phyloP scores from a whole-genome alignment of 2,888 invertebrate genomes.

The Dicranocentrus wangi region DNA sequence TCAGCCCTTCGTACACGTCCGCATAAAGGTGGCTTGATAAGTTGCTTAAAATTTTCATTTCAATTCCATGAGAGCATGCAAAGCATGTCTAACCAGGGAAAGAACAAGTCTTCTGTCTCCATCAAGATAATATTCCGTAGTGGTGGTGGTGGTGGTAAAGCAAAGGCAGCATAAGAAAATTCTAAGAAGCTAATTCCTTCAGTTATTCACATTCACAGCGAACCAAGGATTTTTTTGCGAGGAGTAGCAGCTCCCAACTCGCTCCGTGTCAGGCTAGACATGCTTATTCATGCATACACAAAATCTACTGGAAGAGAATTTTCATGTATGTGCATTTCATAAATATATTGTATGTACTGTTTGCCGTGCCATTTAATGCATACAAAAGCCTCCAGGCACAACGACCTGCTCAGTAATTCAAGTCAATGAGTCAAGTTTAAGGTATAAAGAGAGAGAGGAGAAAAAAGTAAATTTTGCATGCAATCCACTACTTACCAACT shows the following conservation, averaged over 20 bases:
- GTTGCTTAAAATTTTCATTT: slow-evolving; percentile 3
- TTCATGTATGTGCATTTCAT: slow-evolving; percentile 9
- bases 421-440: slow-evolving; percentile 55
- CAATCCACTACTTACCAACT: too few species aligned
- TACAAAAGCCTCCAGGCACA: slow-evolving; percentile 48
- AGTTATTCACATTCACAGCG: neutral
- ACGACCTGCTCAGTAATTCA: slow-evolving; percentile 53
- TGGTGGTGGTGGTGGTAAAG: too few species aligned
- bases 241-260: neutral
- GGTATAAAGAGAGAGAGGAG: neutral
- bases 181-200: neutral
- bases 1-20: too few species aligned
- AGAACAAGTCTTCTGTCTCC: neutral
- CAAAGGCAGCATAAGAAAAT: neutral
- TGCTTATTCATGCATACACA: neutral
- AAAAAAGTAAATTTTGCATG: slow-evolving; percentile 24
- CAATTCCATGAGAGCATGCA: neutral
- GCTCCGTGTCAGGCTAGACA: neutral
- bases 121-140: neutral
- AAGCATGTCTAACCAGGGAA: slow-evolving; percentile 7
- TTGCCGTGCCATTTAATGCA: slow-evolving; percentile 15
- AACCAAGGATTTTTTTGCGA: neutral
- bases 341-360: neutral
- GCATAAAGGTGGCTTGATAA: slow-evolving; percentile 6
- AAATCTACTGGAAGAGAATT: neutral